phyloP scores from a whole-genome alignment of 2,888 invertebrate species.

The Perdita meconis region DNA sequence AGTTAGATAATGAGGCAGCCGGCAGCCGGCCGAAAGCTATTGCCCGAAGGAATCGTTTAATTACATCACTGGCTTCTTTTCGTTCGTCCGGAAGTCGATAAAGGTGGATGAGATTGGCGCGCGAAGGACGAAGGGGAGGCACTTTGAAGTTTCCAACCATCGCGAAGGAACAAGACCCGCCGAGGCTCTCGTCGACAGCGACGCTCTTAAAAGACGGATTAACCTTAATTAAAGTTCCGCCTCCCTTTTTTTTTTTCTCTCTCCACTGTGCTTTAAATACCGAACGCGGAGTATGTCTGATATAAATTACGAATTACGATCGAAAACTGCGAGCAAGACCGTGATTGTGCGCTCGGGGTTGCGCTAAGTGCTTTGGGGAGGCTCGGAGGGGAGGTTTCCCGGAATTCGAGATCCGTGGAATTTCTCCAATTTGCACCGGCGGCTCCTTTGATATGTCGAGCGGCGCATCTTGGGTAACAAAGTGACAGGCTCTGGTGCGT shows the following conservation, averaged over 20 bases:
- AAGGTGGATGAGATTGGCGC: slow-evolving; percentile 36
- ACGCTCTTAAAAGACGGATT: slow-evolving; percentile 23
- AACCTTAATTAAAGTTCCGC: slow-evolving; percentile 56
- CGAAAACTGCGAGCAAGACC: background rate
- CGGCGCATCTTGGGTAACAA: too few species aligned
- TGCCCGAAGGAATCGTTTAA: slow-evolving; percentile 59
- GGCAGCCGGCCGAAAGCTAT: slow-evolving; percentile 39
- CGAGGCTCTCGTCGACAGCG: background rate
- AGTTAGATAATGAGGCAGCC: slow-evolving; percentile 46
- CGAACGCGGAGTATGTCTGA: background rate
- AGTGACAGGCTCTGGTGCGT: too few species aligned
- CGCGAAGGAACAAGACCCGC: background rate
- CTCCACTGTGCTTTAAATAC: slow-evolving; percentile 2
- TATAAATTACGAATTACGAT: background rate
- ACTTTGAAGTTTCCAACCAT: slow-evolving; percentile 45
- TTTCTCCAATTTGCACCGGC: too few species aligned
- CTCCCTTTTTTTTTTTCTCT: slow-evolving; percentile 10
- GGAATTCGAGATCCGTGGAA: too few species aligned
- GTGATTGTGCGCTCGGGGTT: background rate
- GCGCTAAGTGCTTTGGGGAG: background rate
- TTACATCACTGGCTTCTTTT: slow-evolving; percentile 49
- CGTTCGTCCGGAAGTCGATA: slow-evolving; percentile 46
- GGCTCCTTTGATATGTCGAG: too few species aligned
- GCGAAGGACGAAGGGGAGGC: background rate
- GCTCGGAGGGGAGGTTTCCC: too few species aligned